A percentile compares a stretch with the other conserved stretches of the same genome.
These are phyloP conservation scores for Eulithis prunata DNA, from an alignment of 2,888 invertebrate genomes.

Conservation along the genomic window DNA sequence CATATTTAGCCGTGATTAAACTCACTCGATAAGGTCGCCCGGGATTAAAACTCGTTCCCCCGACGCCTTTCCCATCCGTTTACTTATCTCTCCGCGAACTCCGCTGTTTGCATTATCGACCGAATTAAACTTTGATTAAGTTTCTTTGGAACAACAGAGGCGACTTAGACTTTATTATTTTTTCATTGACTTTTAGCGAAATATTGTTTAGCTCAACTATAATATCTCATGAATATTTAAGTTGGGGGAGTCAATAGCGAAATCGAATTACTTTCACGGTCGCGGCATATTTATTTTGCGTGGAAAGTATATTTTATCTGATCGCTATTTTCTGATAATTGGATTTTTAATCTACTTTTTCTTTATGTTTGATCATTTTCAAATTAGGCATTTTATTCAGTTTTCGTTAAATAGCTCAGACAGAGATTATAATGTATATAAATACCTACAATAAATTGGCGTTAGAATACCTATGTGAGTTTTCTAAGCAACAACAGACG, in stretches of 20 bases:
- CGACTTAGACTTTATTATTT: slow-evolving; percentile 42
- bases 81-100: slow-evolving; percentile 73
- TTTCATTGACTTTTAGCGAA: slow-evolving; percentile 40
- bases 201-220: slow-evolving; percentile 35
- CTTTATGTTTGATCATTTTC: neutral
- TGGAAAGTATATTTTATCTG: slow-evolving; percentile 20
- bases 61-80: slow-evolving; percentile 71
- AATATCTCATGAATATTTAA: slow-evolving; percentile 35
- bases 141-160: slow-evolving; percentile 62
- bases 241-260: slow-evolving; percentile 27
- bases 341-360: slow-evolving; percentile 18
- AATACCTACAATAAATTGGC: slow-evolving; percentile 23
- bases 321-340: slow-evolving; percentile 24
- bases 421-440: slow-evolving; percentile 7
- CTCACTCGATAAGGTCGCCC: slow-evolving; percentile 65
- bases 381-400: neutral
- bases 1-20: slow-evolving; percentile 82
- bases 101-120: slow-evolving; percentile 75
- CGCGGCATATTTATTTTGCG: slow-evolving; percentile 16
- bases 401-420: neutral
- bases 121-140: slow-evolving; percentile 78
- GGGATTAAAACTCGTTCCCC: slow-evolving; percentile 73
- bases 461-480: slow-evolving; percentile 21
- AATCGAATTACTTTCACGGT: slow-evolving; percentile 32
- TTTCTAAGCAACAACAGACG: slow-evolving; percentile 55